Conservation (phyloP, 2,797 vertebrate species). For the Lutjanus campechanus region DNA sequence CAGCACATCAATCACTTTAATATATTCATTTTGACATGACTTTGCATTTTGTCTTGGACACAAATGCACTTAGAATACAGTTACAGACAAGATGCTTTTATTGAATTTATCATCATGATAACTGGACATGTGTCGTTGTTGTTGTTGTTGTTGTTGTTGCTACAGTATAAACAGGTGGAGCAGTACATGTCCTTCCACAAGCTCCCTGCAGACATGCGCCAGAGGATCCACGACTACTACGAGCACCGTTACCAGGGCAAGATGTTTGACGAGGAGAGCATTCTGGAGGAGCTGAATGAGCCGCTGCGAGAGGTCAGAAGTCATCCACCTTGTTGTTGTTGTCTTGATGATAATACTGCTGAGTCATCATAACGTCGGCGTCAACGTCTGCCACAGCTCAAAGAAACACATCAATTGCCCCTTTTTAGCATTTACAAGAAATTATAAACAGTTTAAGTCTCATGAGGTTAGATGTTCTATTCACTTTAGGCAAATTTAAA, state of each 20-base stretch:
- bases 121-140: background rate
- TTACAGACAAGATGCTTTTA: background rate
- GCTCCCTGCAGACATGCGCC: conserved; percentile 95
- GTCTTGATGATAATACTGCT: background rate
- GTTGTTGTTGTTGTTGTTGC: conserved; percentile 1
- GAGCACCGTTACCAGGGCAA: conserved; percentile 99
- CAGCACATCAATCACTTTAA: conserved; percentile 77
- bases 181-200: conserved; percentile 99
- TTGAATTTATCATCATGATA: background rate
- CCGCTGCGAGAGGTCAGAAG: conserved; percentile 92
- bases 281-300: conserved; percentile 96
- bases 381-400: background rate
- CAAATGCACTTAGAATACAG: background rate
- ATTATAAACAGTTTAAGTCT: too few species aligned
- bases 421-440: background rate
- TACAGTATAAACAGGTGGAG: conserved; percentile 98
- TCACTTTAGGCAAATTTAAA: too few species aligned
- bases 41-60: conserved; percentile 62
- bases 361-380: conserved; percentile 14
- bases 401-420: background rate
- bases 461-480: too few species aligned
- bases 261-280: conserved; percentile 99
- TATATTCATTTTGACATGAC: conserved; percentile 68
- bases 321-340: conserved; percentile 10
- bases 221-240: conserved; percentile 98